phyloP scores from a whole-genome alignment of 2,888 invertebrate species.

The Hololepta plana region DNA sequence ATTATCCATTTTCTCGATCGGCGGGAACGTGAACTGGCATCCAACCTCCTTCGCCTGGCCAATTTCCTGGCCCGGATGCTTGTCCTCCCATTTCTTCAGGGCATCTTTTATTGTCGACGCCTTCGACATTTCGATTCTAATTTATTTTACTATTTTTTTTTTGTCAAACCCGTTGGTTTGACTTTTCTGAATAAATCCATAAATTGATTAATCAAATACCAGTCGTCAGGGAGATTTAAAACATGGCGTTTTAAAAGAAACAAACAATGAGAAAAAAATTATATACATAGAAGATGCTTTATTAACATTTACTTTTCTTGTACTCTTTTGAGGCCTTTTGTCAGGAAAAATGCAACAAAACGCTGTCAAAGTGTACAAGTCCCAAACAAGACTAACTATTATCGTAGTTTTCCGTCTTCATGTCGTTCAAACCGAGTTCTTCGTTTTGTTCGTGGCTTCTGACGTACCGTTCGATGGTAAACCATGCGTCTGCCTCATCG shows the following conservation, averaged over 20 bases:
- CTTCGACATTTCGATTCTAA: constrained; percentile 33
- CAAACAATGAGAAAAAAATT: too few relatives aligned
- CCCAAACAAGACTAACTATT: too few relatives aligned
- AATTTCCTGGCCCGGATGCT: constrained; percentile 43
- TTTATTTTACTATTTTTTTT: too few relatives aligned
- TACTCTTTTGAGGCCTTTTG: too few relatives aligned
- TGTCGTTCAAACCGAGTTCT: constrained; percentile 86
- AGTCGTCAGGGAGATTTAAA: too few relatives aligned
- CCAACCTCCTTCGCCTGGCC: constrained; percentile 58
- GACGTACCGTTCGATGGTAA: constrained; percentile 64
- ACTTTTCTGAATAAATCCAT: constrained; percentile 4
- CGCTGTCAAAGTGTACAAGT: too few relatives aligned
- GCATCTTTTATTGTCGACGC: constrained; percentile 73
- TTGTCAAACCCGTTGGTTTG: too few relatives aligned
- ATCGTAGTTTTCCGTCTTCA: constrained; percentile 88
- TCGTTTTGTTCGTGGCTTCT: constrained; percentile 85
- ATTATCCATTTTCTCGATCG: constrained; percentile 91
- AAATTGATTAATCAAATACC: too few relatives aligned
- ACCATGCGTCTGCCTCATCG: constrained; percentile 44
- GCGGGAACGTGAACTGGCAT: constrained; percentile 77
- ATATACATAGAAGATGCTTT: too few relatives aligned
- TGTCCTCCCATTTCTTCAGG: constrained; percentile 75
- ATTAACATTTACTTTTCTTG: too few relatives aligned
- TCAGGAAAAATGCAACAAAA: too few relatives aligned
- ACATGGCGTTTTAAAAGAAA: too few relatives aligned